phyloP scores from a whole-genome alignment of 2,113 vertebrate species.

The Gavia stellata region DNA sequence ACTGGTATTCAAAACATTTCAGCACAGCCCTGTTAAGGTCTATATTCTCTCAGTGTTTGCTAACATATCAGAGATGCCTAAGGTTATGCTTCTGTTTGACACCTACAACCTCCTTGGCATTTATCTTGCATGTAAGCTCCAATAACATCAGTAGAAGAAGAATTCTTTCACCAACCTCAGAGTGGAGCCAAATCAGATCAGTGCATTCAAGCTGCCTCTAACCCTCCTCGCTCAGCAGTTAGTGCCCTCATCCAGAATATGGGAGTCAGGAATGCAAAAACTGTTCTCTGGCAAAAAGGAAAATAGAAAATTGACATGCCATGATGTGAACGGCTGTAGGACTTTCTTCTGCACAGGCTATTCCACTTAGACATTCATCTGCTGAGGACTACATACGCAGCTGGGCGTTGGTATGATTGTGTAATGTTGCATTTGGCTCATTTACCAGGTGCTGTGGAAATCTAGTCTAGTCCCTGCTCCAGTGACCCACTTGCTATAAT shows the following conservation, averaged over 20 bases:
- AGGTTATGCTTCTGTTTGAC: neutral
- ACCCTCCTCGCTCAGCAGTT: neutral
- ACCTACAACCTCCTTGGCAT: neutral
- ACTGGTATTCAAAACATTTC: neutral
- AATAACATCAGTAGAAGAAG: neutral
- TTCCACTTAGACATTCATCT: neutral
- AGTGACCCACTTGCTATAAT: neutral
- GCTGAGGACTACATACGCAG: neutral
- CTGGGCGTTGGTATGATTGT: neutral
- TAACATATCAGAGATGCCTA: neutral
- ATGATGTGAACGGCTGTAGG: neutral
- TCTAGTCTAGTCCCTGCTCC: neutral
- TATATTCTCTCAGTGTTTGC: neutral
- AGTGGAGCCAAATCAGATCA: neutral
- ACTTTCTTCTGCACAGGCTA: neutral
- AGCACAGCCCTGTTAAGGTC: neutral
- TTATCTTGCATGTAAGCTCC: neutral
- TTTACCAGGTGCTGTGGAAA: neutral
- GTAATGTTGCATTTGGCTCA: neutral
- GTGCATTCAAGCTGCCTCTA: neutral
- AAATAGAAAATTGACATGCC: neutral
- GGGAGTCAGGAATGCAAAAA: neutral
- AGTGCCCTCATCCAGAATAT: neutral
- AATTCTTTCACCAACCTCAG: neutral
- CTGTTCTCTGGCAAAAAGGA: accelerated